phyloP scores from a whole-genome alignment of 2,888 invertebrate species.

The Calameuta filiformis region DNA sequence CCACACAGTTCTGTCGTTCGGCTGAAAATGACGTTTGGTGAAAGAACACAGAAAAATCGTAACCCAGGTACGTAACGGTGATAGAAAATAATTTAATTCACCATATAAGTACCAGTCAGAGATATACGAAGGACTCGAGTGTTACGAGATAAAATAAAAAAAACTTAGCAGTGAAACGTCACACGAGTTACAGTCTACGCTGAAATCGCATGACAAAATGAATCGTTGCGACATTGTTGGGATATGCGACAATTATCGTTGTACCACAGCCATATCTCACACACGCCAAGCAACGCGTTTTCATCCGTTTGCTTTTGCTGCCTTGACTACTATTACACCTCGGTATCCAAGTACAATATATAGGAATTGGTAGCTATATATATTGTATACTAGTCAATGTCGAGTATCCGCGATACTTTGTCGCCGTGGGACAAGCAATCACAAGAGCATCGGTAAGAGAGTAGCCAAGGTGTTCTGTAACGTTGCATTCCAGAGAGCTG shows the following conservation, averaged over 20 bases:
- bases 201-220: conserved; percentile 41
- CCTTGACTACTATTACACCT: background rate
- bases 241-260: conserved; percentile 60
- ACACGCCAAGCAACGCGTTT: conserved; percentile 37
- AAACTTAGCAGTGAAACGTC: conserved; percentile 43
- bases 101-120: background rate
- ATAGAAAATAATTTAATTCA: background rate
- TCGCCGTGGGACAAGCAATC: background rate
- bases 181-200: conserved; percentile 31
- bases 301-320: conserved; percentile 18
- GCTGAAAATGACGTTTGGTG: background rate
- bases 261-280: conserved; percentile 58
- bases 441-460: background rate
- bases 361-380: background rate
- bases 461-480: conserved; percentile 53
- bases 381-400: background rate
- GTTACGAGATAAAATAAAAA: background rate
- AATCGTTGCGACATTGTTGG: conserved; percentile 52
- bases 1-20: background rate
- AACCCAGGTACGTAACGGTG: background rate
- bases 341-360: too few species aligned
- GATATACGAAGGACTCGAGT: background rate
- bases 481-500: conserved; percentile 60
- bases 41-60: background rate
- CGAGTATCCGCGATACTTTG: background rate